Conservation (phyloP, 2,113 vertebrate species). For the Cromileptes altivelis region DNA sequence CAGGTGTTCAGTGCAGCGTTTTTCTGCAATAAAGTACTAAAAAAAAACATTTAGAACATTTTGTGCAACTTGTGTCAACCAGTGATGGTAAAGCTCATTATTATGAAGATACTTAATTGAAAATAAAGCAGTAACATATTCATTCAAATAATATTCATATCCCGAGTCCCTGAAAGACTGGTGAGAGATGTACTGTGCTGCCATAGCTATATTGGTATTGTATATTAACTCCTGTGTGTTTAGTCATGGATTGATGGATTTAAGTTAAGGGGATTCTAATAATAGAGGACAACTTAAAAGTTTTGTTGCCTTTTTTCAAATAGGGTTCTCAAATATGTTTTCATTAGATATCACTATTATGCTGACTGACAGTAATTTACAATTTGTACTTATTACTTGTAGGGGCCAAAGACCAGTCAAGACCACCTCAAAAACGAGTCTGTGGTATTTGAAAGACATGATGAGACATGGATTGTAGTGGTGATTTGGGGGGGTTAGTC, state of each 20-base stretch:
- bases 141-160: not conserved
- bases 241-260: not conserved
- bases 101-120: not conserved
- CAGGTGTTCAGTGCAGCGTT: constrained; percentile 32
- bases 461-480: not conserved
- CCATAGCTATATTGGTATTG: not conserved
- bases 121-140: not conserved
- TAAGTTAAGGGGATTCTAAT: not conserved
- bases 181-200: not conserved
- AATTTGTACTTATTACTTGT: not conserved
- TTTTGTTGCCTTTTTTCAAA: not conserved
- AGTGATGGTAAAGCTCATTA: not conserved
- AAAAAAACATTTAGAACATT: not conserved
- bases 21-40: constrained; percentile 35
- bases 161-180: not conserved
- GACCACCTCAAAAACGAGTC: not conserved
- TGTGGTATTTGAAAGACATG: not conserved
- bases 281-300: not conserved
- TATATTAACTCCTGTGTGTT: not conserved
- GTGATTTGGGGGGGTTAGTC: not conserved
- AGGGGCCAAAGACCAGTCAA: not conserved
- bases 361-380: not conserved
- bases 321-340: not conserved
- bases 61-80: not conserved
- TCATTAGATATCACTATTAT: not conserved